Percentiles rank a stretch among this genome's conserved stretches.
phyloP scores from a whole-genome alignment of 2,888 invertebrate species.

The Hydroisotoma schaefferi region DNA sequence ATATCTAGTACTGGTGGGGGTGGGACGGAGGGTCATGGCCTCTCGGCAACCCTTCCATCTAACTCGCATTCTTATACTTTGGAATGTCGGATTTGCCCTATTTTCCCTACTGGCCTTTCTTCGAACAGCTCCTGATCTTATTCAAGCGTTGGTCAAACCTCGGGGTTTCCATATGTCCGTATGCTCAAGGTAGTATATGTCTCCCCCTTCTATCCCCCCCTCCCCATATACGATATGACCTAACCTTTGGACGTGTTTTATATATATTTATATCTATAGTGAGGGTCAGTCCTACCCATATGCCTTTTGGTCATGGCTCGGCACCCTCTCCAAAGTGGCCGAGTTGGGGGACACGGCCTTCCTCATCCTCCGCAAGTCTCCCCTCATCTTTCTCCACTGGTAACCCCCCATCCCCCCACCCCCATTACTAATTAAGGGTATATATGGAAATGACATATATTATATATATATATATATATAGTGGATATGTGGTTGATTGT shows the following conservation, averaged over 20 bases:
- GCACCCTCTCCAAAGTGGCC: slow-evolving; percentile 91
- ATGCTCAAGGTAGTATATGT: slow-evolving; percentile 23
- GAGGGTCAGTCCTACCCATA: slow-evolving; percentile 26
- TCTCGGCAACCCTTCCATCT: slow-evolving; percentile 17
- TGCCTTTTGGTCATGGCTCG: slow-evolving; percentile 91
- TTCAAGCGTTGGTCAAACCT: slow-evolving; percentile 8
- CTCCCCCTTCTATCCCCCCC: background rate
- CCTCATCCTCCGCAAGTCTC: slow-evolving; percentile 87
- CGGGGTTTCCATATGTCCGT: slow-evolving; percentile 27
- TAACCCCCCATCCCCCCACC: background rate
- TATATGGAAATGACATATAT: background rate
- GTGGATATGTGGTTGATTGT: too few species aligned
- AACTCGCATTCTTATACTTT: slow-evolving; percentile 17
- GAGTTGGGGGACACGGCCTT: slow-evolving; percentile 95
- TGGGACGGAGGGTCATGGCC: slow-evolving; percentile 17
- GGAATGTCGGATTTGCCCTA: slow-evolving; percentile 26
- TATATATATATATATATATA: background rate
- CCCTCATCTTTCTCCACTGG: slow-evolving; percentile 80
- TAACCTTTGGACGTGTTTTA: background rate
- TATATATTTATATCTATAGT: slow-evolving; percentile 10
- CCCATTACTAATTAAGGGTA: background rate
- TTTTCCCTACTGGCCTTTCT: slow-evolving; percentile 27
- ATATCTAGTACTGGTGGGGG: slow-evolving; percentile 20
- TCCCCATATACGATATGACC: background rate
- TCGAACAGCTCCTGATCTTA: slow-evolving; percentile 30